phyloP scores from a whole-genome alignment of 2,113 vertebrate genomes.

The Ceuthmochares aereus region DNA sequence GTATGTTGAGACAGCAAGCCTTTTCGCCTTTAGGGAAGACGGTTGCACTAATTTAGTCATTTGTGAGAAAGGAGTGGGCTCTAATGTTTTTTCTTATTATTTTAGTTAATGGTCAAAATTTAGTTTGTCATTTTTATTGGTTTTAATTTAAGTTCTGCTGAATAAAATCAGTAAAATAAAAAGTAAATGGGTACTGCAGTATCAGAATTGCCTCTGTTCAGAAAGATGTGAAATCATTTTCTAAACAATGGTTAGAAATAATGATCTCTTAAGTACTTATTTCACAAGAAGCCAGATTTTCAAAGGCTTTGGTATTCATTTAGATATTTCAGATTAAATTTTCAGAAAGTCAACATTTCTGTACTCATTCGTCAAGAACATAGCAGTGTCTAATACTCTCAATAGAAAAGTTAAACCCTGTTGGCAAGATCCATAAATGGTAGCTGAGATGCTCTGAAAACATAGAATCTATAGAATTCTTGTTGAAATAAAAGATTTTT shows the following conservation, averaged over 20 bases:
- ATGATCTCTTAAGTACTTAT: background rate
- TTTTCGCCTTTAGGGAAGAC: slow-evolving; percentile 9
- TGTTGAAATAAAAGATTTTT: background rate
- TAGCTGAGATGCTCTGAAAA: background rate
- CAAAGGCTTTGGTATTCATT: background rate
- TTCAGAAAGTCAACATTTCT: background rate
- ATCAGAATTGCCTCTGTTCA: background rate
- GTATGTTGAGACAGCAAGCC: background rate
- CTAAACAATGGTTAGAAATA: background rate
- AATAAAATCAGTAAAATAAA: background rate
- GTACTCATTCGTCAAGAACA: background rate
- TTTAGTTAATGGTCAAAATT: slow-evolving; percentile 39
- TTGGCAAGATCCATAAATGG: background rate
- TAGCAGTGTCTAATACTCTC: background rate
- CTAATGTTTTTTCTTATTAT: background rate
- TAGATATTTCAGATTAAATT: background rate
- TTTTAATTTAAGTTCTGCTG: background rate
- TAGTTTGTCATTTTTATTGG: background rate
- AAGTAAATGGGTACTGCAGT: background rate
- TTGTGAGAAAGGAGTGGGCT: background rate
- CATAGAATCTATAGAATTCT: background rate
- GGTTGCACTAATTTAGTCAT: background rate
- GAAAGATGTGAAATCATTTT: background rate
- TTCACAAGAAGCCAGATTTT: background rate
- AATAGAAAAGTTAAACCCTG: background rate